phyloP scores from a whole-genome alignment of 2,797 vertebrate species.

The Ceryle rudis region DNA sequence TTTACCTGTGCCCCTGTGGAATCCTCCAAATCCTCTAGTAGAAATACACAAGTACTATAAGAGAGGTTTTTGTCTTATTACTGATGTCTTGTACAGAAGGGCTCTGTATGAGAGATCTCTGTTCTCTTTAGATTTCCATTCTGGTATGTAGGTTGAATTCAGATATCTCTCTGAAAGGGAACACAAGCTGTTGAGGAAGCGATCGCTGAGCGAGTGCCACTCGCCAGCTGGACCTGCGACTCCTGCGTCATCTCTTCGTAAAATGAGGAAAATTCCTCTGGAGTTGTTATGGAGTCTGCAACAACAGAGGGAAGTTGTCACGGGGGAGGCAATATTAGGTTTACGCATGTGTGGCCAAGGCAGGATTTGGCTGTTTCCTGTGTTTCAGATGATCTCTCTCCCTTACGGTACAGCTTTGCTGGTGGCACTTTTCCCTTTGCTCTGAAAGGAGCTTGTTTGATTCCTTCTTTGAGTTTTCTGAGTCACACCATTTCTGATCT shows the following conservation, averaged over 20 bases:
- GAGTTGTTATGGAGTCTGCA: background rate
- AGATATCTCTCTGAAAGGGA: background rate
- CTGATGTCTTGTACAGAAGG: background rate
- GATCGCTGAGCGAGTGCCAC: background rate
- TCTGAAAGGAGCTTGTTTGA: background rate
- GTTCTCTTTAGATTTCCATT: background rate
- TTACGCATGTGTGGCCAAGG: background rate
- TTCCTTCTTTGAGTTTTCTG: constrained; percentile 10
- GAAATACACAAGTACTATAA: background rate
- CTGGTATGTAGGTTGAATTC: background rate
- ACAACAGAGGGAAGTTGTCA: background rate
- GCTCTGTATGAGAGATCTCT: background rate
- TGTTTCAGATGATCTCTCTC: background rate
- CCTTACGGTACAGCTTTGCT: background rate
- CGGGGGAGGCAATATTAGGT: background rate
- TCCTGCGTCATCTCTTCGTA: background rate
- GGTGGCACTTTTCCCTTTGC: background rate
- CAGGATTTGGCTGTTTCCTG: background rate
- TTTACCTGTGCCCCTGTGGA: background rate
- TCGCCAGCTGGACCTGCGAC: background rate
- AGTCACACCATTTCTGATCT: background rate
- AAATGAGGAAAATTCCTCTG: background rate
- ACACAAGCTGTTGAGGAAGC: background rate
- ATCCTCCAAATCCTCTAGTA: background rate
- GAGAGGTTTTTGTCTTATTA: background rate